Evolutionary conservation across 2,113 vertebrate species (phyloP).

Genomic region (Amazona guildingii): DNA sequence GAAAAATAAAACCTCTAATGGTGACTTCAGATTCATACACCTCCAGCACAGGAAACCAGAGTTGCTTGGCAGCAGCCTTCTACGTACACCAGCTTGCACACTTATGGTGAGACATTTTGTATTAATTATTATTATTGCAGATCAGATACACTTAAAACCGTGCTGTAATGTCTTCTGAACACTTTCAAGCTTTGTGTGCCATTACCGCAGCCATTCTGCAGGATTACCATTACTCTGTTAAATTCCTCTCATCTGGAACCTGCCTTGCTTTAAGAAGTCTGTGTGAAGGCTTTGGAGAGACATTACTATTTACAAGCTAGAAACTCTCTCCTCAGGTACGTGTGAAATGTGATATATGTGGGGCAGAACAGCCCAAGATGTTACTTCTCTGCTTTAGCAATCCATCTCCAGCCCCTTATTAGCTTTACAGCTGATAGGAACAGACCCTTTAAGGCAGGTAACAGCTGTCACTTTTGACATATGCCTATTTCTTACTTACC

Average conservation of each 20-base stretch:
- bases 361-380: background rate
- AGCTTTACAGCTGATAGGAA: background rate
- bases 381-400: background rate
- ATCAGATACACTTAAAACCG: background rate
- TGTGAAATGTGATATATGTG: background rate
- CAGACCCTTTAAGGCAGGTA: background rate
- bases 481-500: background rate
- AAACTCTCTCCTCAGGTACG: constrained; percentile 1
- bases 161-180: constrained; percentile 20
- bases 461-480: background rate
- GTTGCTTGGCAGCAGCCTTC: background rate
- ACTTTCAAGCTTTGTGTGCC: constrained; percentile 22
- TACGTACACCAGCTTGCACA: background rate
- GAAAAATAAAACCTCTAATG: background rate
- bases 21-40: background rate
- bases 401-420: background rate
- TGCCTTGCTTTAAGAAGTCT: constrained; percentile 35
- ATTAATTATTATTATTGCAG: constrained; percentile 22
- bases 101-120: background rate
- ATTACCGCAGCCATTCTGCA: constrained; percentile 42
- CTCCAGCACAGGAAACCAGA: background rate
- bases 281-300: constrained; percentile 23
- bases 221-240: constrained; percentile 39
- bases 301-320: constrained; percentile 22
- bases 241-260: constrained; percentile 52